A percentile compares a stretch with the other conserved stretches of the same genome.
Evolutionary conservation across 2,888 invertebrate genomes (phyloP).

Genomic region (Drosophila setosimentum): DNA sequence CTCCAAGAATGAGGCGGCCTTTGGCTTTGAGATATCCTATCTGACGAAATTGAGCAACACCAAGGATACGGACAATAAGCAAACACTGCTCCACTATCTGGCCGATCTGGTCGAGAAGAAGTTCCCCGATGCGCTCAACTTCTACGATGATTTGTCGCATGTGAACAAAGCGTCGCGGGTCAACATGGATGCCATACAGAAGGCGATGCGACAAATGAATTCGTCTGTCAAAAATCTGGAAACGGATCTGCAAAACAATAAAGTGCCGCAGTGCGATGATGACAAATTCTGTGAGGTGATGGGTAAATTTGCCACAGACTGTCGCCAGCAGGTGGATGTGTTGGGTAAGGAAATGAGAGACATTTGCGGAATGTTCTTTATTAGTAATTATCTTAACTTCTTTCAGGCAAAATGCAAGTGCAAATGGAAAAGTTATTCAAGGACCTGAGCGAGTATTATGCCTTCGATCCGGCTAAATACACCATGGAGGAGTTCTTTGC

Average conservation of each 20-base stretch:
- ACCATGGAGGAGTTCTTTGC: constrained; percentile 97
- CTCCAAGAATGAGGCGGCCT: constrained; percentile 96
- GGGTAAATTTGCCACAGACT: constrained; percentile 94
- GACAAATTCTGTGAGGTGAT: constrained; percentile 95
- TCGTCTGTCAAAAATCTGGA: constrained; percentile 94
- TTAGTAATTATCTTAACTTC: not conserved
- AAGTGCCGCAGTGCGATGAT: constrained; percentile 91
- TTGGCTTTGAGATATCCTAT: constrained; percentile 98
- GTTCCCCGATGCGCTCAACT: constrained; percentile 93
- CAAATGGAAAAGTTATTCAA: constrained; percentile 95
- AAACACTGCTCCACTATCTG: constrained; percentile 96
- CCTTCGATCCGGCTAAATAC: constrained; percentile 97
- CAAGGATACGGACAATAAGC: constrained; percentile 97
- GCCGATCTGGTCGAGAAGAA: constrained; percentile 95
- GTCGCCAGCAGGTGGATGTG: constrained; percentile 94
- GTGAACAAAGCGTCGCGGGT: constrained; percentile 95
- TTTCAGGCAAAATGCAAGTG: constrained; percentile 91
- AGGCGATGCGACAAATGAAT: constrained; percentile 94
- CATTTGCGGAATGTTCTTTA: not conserved
- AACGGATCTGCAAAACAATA: constrained; percentile 94
- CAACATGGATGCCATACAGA: constrained; percentile 92
- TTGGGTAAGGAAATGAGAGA: constrained; percentile 86
- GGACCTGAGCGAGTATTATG: constrained; percentile 94
- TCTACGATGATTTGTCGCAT: constrained; percentile 95
- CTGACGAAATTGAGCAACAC: constrained; percentile 95